Conservation (phyloP, 2,113 vertebrate genomes). For the Eudyptes chrysolophus region DNA sequence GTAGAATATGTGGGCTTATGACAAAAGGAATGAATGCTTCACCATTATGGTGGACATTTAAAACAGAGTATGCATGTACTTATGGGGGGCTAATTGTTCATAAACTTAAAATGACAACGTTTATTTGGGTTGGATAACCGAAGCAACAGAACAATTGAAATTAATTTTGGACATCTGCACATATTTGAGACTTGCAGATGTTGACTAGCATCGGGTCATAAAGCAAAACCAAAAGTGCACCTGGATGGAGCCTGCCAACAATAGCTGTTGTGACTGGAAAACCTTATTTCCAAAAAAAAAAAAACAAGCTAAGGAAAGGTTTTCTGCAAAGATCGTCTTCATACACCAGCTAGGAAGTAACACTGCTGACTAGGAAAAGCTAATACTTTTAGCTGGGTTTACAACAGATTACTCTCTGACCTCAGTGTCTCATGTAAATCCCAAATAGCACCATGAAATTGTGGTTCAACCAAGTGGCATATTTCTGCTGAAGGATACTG, state of each 20-base stretch:
- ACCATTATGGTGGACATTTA: background rate
- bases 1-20: background rate
- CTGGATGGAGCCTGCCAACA: background rate
- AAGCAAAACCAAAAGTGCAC: background rate
- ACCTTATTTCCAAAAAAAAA: background rate
- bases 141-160: background rate
- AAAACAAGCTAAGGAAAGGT: background rate
- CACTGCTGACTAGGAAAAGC: background rate
- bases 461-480: background rate
- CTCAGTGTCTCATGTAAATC: fast-evolving
- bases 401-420: background rate
- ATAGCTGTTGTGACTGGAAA: background rate
- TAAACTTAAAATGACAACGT: background rate
- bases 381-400: background rate
- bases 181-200: background rate
- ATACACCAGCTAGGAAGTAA: background rate
- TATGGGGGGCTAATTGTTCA: background rate
- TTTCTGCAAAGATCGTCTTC: background rate
- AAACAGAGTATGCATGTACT: background rate
- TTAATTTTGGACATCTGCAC: background rate
- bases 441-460: background rate
- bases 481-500: background rate
- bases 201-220: background rate
- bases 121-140: background rate
- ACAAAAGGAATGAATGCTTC: background rate